These are phyloP conservation scores for Drosophila parabipectinata DNA, from an alignment of 1,140 invertebrate species.

Conservation along the genomic window DNA sequence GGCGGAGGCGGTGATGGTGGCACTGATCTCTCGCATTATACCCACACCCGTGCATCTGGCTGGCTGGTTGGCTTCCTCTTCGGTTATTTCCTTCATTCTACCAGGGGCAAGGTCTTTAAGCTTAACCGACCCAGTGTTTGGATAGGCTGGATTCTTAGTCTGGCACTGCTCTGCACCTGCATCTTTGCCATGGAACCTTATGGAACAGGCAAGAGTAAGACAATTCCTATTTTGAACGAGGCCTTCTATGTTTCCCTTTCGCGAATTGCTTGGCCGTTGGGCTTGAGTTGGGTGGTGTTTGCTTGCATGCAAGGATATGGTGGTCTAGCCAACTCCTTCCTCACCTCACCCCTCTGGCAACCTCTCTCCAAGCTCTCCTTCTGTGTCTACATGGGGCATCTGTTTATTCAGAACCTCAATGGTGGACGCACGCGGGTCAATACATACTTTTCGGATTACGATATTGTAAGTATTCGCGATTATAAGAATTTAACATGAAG, in stretches of 20 bases:
- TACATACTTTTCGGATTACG: slow-evolving; percentile 60
- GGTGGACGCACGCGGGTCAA: slow-evolving; percentile 47
- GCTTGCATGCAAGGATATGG: slow-evolving; percentile 88
- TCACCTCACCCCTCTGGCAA: slow-evolving; percentile 84
- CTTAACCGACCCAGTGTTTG: slow-evolving; percentile 37
- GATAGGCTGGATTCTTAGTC: slow-evolving; percentile 59
- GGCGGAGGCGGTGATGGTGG: slow-evolving; percentile 1
- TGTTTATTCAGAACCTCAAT: slow-evolving; percentile 62
- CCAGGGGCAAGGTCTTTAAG: slow-evolving; percentile 41
- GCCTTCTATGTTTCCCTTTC: slow-evolving; percentile 87
- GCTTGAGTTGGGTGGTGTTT: slow-evolving; percentile 88
- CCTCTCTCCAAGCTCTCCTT: slow-evolving; percentile 84
- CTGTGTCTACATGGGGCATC: slow-evolving; percentile 85
- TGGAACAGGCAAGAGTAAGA: slow-evolving; percentile 50
- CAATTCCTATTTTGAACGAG: slow-evolving; percentile 75
- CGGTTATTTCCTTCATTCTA: slow-evolving; percentile 64
- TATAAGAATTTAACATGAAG: neutral
- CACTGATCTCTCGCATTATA: slow-evolving; percentile 33
- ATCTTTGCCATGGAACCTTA: slow-evolving; percentile 77
- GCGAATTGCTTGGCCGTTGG: slow-evolving; percentile 86
- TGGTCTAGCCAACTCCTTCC: slow-evolving; percentile 85
- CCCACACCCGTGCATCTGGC: slow-evolving; percentile 58
- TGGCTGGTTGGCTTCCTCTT: slow-evolving; percentile 74
- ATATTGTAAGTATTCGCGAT: slow-evolving; percentile 40
- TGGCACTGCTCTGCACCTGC: slow-evolving; percentile 64